Evolutionary conservation across 2,888 invertebrate species (phyloP).

Genomic region (Hypselothyrea guttata): DNA sequence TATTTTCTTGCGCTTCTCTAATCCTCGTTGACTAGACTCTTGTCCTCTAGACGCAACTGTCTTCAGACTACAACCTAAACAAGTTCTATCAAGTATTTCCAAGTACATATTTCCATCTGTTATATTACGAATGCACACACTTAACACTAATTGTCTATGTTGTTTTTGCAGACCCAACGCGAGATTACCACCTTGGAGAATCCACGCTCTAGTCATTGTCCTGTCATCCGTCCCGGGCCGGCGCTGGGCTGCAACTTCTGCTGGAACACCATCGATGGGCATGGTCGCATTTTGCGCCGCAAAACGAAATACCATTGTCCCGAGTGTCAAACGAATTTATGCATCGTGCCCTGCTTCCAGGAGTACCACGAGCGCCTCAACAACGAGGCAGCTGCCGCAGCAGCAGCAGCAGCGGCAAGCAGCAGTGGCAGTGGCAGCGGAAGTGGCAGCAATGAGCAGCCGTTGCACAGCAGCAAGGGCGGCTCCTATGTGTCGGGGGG

Average conservation of each 20-base stretch:
- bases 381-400: conserved; percentile 72
- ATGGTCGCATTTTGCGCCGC: conserved; percentile 90
- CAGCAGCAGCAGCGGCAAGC: conserved; percentile 54
- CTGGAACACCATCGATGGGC: conserved; percentile 94
- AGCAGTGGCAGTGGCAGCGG: too few species aligned
- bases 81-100: too few species aligned
- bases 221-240: conserved; percentile 91
- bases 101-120: too few species aligned
- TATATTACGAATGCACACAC: too few species aligned
- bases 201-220: conserved; percentile 90
- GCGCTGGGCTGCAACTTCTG: conserved; percentile 94
- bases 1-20: too few species aligned
- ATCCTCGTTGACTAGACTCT: too few species aligned
- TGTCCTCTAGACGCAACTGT: too few species aligned
- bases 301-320: conserved; percentile 96
- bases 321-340: conserved; percentile 93
- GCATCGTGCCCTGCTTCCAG: conserved; percentile 95
- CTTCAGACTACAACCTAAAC: too few species aligned
- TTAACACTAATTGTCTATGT: too few species aligned
- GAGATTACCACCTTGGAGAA: conserved; percentile 82
- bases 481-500: conserved; percentile 50
- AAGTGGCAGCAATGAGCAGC: conserved; percentile 42
- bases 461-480: conserved; percentile 54
- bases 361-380: conserved; percentile 88
- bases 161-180: conserved; percentile 82